A percentile compares a stretch with the other conserved stretches of the same genome.
Conservation (phyloP, 2,113 vertebrate genomes). For the Sitta europaea region DNA sequence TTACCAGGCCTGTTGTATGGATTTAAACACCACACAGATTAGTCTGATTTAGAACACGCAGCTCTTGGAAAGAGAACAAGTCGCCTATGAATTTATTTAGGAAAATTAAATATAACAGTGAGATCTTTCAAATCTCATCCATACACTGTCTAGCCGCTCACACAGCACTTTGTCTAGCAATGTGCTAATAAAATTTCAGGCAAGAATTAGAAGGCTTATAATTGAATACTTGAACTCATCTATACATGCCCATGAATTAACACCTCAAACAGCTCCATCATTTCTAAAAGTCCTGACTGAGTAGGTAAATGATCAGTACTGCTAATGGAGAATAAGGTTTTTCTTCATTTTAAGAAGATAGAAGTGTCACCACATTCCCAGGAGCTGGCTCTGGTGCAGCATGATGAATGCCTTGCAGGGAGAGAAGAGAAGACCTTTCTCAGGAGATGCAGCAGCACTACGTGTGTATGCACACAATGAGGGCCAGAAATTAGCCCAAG, state of each 20-base stretch:
- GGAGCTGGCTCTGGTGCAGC: background rate
- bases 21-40: background rate
- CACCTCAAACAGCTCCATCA: background rate
- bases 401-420: background rate
- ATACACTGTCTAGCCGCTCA: background rate
- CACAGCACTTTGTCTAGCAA: background rate
- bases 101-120: background rate
- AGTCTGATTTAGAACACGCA: background rate
- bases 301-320: background rate
- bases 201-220: background rate
- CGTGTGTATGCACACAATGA: rapidly evolving
- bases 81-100: background rate
- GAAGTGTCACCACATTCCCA: background rate
- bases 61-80: background rate
- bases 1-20: background rate
- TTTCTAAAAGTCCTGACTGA: background rate
- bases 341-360: background rate
- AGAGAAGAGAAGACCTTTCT: background rate
- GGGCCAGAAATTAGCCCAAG: background rate
- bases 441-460: background rate
- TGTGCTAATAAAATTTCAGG: background rate
- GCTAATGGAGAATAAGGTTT: background rate
- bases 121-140: background rate
- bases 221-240: background rate
- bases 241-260: background rate